phyloP scores from a whole-genome alignment of 2,888 invertebrate species.

The Yponomeuta evonymella region DNA sequence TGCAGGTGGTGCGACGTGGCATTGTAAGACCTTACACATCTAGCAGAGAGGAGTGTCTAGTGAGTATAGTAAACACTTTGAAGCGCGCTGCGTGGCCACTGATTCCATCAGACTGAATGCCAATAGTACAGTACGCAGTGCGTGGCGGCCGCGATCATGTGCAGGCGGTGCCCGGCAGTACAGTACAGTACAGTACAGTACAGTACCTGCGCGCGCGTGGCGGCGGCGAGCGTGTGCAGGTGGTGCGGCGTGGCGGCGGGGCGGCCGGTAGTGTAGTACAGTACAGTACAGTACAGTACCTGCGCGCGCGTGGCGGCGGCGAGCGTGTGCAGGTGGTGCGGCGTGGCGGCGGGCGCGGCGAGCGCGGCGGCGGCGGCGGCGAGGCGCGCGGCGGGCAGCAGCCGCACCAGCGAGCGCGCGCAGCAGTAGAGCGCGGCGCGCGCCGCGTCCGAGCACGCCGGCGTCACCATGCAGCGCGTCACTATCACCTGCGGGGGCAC shows the following conservation, averaged over 20 bases:
- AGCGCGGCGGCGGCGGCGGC: constrained; percentile 44
- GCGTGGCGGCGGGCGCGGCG: constrained; percentile 76
- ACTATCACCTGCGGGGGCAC: constrained; percentile 49
- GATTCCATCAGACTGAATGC: no score
- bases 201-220: constrained; percentile 29
- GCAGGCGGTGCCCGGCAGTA: constrained; percentile 70
- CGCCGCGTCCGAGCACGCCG: constrained; percentile 37
- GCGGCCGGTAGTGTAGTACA: constrained; percentile 43
- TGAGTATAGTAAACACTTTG: no score
- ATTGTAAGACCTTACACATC: no score
- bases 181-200: no score
- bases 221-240: constrained; percentile 80
- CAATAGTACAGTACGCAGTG: constrained; percentile 21
- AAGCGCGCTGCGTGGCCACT: no score
- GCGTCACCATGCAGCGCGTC: constrained; percentile 63
- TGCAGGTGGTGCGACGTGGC: constrained; percentile 47
- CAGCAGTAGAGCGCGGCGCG: constrained; percentile 51
- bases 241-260: constrained; percentile 80
- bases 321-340: constrained; percentile 81
- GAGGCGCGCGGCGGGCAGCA: constrained; percentile 35
- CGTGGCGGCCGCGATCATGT: constrained; percentile 76
- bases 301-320: constrained; percentile 56
- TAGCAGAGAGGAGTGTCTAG: no score
- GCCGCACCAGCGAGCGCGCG: constrained; percentile 43
- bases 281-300: no score